Conservation (phyloP, 2,113 vertebrate genomes). For the Apteryx mantelli region DNA sequence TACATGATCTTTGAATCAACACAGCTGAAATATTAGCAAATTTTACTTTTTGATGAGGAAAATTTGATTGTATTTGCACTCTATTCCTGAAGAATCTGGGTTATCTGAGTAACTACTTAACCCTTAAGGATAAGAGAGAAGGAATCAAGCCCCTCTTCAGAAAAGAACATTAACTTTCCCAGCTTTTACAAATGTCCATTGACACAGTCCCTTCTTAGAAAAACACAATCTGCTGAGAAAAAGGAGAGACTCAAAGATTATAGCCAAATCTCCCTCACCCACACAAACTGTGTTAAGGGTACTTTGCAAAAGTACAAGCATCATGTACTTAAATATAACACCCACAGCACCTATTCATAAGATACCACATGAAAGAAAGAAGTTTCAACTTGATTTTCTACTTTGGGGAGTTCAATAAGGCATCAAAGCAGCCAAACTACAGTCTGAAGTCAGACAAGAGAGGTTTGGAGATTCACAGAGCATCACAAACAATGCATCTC, state of each 20-base stretch:
- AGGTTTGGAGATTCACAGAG: slow-evolving; percentile 6
- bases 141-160: background rate
- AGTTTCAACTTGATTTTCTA: slow-evolving; percentile 59
- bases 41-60: background rate
- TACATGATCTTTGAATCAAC: background rate
- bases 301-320: slow-evolving; percentile 12
- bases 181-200: background rate
- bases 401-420: slow-evolving; percentile 3
- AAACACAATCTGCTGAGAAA: background rate
- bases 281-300: slow-evolving; percentile 43
- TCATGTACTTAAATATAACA: background rate
- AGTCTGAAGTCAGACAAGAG: background rate
- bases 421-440: slow-evolving; percentile 2
- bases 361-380: slow-evolving; percentile 59
- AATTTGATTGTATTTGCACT: background rate
- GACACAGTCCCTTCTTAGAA: background rate
- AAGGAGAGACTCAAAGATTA: background rate
- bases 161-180: background rate
- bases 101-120: background rate
- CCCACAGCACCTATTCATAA: slow-evolving; percentile 6
- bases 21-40: background rate
- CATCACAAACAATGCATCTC: background rate
- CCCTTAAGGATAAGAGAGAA: background rate
- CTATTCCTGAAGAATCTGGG: background rate
- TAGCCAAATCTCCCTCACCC: background rate